Evolutionary conservation across 2,888 invertebrate genomes (phyloP), one percentile per base, ranked within the genome.

Genomic region (Pantelozetes paolii): DNA sequence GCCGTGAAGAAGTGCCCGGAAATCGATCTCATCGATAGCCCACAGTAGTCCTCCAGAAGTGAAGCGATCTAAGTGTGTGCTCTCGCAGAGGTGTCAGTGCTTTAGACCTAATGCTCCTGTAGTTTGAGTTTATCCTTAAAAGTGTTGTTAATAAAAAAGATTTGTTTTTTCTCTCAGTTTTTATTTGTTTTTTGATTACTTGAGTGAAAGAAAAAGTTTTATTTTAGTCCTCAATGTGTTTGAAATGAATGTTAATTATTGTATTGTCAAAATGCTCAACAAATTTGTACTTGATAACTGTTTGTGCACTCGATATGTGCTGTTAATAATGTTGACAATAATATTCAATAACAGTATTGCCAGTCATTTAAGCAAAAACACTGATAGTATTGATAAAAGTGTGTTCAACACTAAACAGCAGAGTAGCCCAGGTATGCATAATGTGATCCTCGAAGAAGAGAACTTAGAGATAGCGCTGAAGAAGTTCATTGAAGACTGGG

Each of bases 401-500:
- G 36, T 36, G n/a, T 36, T 36, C 36, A 57, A 57, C 20, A 57
- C 57, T 28, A 23, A 57, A 57, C 57, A 57, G 28, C 18, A 57
- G 18, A 28, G 23, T n/a, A n/a, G n/a, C n/a, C n/a, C n/a, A 57
- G 23, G 26, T 26, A 18, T 20, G 62, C 2, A 28, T 36, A 62
- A 62, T 62, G 28, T 36, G 3, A 62, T 62, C n/a, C 30, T n/a
- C 13, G 62, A 62, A 28, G 62, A 62, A n/a, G 62, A 36, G 9
- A 62, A 62, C 36, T 62, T 62, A 32, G 62, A 62, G 32, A 15
- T 15, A 32, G 62, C 62, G 20, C 62, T 62, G 5, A 62, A 62
- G 36, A 62, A 62, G 36, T 62, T 62, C 20, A 62, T 62, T 15
- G 28, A 62, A 36, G 62, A n/a, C 13, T 62, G 62, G 62, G 62